phyloP scores from a whole-genome alignment of 2,888 invertebrate species.

The Andrena fulva region DNA sequence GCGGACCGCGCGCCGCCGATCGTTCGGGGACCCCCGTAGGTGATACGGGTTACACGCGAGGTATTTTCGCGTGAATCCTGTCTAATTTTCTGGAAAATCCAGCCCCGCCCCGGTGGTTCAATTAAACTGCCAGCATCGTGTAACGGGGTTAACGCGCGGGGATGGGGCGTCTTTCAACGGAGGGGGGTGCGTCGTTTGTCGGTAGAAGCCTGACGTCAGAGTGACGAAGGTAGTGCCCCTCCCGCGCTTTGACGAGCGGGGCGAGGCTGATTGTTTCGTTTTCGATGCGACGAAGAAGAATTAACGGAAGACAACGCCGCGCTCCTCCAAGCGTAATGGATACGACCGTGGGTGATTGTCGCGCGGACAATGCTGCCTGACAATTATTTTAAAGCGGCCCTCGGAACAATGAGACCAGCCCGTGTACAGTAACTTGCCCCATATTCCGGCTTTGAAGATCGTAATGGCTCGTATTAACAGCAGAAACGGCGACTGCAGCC shows the following conservation, averaged over 20 bases:
- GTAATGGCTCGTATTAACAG: constrained; percentile 60
- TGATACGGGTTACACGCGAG: constrained; percentile 49
- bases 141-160: not conserved
- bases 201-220: not conserved
- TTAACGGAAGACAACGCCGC: constrained; percentile 46
- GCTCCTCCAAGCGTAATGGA: constrained; percentile 47
- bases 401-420: constrained; percentile 45
- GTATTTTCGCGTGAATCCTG: constrained; percentile 37
- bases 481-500: constrained; percentile 47
- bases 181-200: not conserved
- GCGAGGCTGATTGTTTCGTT: constrained; percentile 37
- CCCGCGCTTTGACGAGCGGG: no score
- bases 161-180: not conserved
- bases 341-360: constrained; percentile 51
- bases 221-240: not conserved
- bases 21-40: constrained; percentile 39
- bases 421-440: constrained; percentile 51
- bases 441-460: constrained; percentile 56
- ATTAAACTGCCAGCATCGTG: constrained; percentile 45
- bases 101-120: constrained; percentile 23
- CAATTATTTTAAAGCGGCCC: constrained; percentile 65
- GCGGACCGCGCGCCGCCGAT: constrained; percentile 25
- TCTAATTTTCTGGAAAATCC: constrained; percentile 57
- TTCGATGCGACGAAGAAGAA: constrained; percentile 39
- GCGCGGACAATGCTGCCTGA: constrained; percentile 56